Evolutionary conservation across 2,888 invertebrate species (phyloP), one percentile per base, ranked within the genome.

Genomic region (Eilema caniola): DNA sequence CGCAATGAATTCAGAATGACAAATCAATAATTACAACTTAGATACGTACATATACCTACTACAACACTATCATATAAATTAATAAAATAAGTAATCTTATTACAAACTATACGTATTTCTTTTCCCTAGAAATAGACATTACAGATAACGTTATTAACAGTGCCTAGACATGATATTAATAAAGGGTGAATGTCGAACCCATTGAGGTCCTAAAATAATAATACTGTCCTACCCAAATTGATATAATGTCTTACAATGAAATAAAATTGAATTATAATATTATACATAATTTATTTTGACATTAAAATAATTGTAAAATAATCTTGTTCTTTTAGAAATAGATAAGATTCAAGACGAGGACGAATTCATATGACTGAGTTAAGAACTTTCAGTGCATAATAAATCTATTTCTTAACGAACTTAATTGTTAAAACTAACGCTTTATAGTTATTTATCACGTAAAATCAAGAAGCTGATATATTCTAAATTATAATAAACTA

Each of bases 401-500:
- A 23, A 63, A 69, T 65, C 41, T 74, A 74, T 77, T 65, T 62
- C 63, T 76, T 72, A 78, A 78, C 72, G 71, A 72, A 77, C 74
- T 78, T 66, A 59, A 74, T 70, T 70, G 73, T 82, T 80, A 79
- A 86, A 88, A 89, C 82, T 85, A 89, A 90, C 93, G 93, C 93
- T 93, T 93, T 93, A 93, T 90, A 88, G 89, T 90, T 84, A 86
- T 86, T 87, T 89, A 92, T 88, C 88, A 90, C 81, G 81, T 87
- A 81, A 86, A 83, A 86, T 86, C 83, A 82, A 85, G 80, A 87
- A 82, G 87, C 86, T 88, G 84, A 92, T 90, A 92, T 90, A 93
- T 93, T 93, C 93, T 93, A 93, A 93, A 93, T 92, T 93, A 93
- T 87, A 84, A 85, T 90, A 88, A 90, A 88, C 76, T 81, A 83